phyloP scores from a whole-genome alignment of 1,140 invertebrate species.

The Meloidogyne chitwoodi region DNA sequence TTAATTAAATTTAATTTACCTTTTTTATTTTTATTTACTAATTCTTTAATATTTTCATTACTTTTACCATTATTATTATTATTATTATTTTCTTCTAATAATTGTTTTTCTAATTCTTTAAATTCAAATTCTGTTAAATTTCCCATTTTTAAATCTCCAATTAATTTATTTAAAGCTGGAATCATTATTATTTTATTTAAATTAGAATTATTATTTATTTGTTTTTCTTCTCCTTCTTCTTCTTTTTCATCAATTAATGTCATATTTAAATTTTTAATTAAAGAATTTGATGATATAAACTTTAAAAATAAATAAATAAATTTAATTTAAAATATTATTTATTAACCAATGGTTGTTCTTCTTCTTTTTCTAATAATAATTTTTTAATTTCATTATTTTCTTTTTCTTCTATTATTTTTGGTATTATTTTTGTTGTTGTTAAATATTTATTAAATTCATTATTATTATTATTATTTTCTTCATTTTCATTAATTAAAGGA shows the following conservation, averaged over 20 bases:
- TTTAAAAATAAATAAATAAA: constrained; percentile 5
- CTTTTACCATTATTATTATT: background rate
- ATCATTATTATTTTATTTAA: constrained; percentile 30
- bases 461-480: background rate
- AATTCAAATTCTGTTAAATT: constrained; percentile 36
- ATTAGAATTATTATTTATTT: background rate
- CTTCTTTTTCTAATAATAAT: background rate
- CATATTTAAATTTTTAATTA: constrained; percentile 7
- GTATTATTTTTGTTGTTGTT: background rate
- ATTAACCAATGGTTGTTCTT: constrained; percentile 2
- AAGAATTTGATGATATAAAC: constrained; percentile 1
- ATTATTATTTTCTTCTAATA: background rate
- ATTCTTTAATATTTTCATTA: background rate
- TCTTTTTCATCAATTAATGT: constrained; percentile 11
- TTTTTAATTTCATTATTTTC: background rate
- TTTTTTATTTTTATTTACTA: background rate
- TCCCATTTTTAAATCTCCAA: constrained; percentile 25
- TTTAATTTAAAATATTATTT: background rate
- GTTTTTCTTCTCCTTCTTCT: background rate
- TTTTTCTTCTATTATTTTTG: background rate
- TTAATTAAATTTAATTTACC: background rate
- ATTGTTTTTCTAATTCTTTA: constrained; percentile 27
- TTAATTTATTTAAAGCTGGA: constrained; percentile 37
- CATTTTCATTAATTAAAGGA: background rate
- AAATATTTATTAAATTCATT: background rate